Percentiles rank a stretch among this genome's conserved stretches.
Conservation (phyloP, 2,888 invertebrate genomes). For the Boloria euphrosyne region DNA sequence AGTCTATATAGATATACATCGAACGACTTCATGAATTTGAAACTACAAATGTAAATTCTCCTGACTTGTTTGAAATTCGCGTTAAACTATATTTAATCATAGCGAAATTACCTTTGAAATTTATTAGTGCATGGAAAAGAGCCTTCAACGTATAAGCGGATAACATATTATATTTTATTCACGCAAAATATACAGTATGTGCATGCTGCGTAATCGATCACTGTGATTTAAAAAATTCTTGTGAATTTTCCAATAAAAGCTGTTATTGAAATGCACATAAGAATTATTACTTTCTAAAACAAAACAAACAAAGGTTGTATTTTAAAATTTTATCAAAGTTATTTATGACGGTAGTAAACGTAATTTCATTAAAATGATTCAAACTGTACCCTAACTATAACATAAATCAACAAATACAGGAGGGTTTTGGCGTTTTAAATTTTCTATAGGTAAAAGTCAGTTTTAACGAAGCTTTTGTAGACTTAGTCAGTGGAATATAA, state of each 20-base stretch:
- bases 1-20: slow-evolving; percentile 28
- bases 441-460: slow-evolving; percentile 25
- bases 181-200: background rate
- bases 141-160: background rate
- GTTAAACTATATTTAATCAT: slow-evolving; percentile 12
- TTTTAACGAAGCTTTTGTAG: slow-evolving; percentile 37
- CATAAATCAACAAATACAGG: slow-evolving; percentile 22
- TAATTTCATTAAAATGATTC: slow-evolving; percentile 16
- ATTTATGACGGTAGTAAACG: slow-evolving; percentile 7
- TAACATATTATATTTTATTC: slow-evolving; percentile 7
- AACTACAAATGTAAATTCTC: slow-evolving; percentile 22
- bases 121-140: slow-evolving; percentile 1
- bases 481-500: slow-evolving; percentile 34
- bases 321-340: slow-evolving; percentile 1
- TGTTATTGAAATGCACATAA: no score
- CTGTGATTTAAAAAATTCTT: no score
- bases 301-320: background rate
- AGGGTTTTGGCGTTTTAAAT: slow-evolving; percentile 6
- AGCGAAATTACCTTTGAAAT: slow-evolving; percentile 6
- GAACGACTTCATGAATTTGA: slow-evolving; percentile 26
- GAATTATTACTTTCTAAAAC: no score
- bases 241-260: no score
- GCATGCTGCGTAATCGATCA: slow-evolving; percentile 4
- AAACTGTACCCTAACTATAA: slow-evolving; percentile 12
- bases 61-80: slow-evolving; percentile 12